Conservation (phyloP, 2,888 invertebrate species). For the Brachylomia viminalis region DNA sequence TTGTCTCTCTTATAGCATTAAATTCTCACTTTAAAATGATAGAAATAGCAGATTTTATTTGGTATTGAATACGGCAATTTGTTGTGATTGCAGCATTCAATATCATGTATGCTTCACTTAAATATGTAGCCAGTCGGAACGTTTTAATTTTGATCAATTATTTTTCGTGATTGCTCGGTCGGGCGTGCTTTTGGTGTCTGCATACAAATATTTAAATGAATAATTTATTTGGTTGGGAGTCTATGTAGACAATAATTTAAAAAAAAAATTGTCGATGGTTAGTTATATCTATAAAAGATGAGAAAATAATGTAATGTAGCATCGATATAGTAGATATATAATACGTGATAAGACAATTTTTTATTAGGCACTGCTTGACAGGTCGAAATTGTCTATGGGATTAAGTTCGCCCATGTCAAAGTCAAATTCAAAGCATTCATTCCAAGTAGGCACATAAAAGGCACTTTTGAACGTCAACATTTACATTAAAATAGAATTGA, state of each 20-base stretch:
- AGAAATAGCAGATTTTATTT: slow-evolving; percentile 53
- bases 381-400: not conserved
- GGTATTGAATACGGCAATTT: slow-evolving; percentile 57
- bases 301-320: not conserved
- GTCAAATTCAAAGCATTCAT: too few relatives aligned
- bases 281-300: not conserved
- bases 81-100: slow-evolving; percentile 56
- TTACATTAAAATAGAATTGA: too few relatives aligned
- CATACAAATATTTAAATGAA: not conserved
- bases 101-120: slow-evolving; percentile 27
- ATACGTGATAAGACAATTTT: too few relatives aligned
- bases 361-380: not conserved
- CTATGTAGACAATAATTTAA: too few relatives aligned
- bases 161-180: slow-evolving; percentile 23
- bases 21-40: slow-evolving; percentile 51
- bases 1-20: slow-evolving; percentile 57
- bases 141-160: slow-evolving; percentile 51
- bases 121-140: slow-evolving; percentile 26
- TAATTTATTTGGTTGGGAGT: not conserved
- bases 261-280: not conserved
- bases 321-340: not conserved
- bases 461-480: too few relatives aligned
- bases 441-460: too few relatives aligned
- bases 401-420: too few relatives aligned
- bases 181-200: not conserved